A percentile compares a stretch with the other conserved stretches of the same genome.
Evolutionary conservation across 1,140 invertebrate genomes (phyloP).

Genomic region (Drosophila sechellia): DNA sequence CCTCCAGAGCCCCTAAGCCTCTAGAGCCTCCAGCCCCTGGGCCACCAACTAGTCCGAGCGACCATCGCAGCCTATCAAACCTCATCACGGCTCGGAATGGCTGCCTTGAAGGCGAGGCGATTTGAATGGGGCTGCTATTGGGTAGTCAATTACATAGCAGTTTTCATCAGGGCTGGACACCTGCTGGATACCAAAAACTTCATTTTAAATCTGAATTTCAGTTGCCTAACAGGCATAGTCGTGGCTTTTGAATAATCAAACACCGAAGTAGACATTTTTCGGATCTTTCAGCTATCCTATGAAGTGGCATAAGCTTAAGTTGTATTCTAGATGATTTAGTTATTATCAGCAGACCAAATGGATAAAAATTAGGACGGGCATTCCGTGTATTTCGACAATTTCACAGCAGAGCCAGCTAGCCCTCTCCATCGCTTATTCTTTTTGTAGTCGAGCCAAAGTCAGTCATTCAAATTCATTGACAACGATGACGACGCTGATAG

Average conservation of each 20-base stretch:
- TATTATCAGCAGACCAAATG: slow-evolving; percentile 3
- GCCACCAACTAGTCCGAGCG: slow-evolving; percentile 67
- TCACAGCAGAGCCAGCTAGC: slow-evolving; percentile 27
- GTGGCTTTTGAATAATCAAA: too few species aligned
- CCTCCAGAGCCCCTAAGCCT: slow-evolving; percentile 20
- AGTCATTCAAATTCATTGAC: slow-evolving; percentile 79
- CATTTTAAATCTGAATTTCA: neutral
- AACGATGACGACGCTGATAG: slow-evolving; percentile 76
- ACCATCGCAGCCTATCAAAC: slow-evolving; percentile 72
- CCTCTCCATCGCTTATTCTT: neutral
- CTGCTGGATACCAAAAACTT: neutral
- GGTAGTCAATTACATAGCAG: slow-evolving; percentile 45
- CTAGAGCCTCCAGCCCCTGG: slow-evolving; percentile 8
- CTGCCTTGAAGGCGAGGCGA: slow-evolving; percentile 11
- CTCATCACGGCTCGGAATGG: slow-evolving; percentile 29
- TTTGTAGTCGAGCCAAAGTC: slow-evolving; percentile 31
- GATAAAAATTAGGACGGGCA: slow-evolving; percentile 22
- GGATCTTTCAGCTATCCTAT: too few species aligned
- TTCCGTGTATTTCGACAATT: slow-evolving; percentile 78
- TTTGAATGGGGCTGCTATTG: slow-evolving; percentile 2
- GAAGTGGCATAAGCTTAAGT: neutral
- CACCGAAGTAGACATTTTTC: too few species aligned
- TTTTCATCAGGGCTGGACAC: slow-evolving; percentile 44
- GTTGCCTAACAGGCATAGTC: too few species aligned
- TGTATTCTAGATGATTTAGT: slow-evolving; percentile 1